Conservation (phyloP, 2,797 vertebrate genomes). For the Syndactyla subalaris region DNA sequence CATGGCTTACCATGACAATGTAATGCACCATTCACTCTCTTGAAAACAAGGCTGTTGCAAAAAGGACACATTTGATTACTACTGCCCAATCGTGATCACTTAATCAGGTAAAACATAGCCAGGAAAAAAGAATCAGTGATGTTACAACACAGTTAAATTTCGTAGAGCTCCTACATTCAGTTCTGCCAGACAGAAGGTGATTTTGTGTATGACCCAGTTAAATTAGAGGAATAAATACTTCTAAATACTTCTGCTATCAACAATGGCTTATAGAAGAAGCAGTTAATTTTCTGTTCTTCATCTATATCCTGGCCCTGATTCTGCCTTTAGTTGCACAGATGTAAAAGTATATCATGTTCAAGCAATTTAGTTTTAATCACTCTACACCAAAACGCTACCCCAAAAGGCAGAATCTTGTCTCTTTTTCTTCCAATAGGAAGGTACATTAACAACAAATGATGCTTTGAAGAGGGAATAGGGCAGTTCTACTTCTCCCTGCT, state of each 20-base stretch:
- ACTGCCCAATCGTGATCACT: background rate
- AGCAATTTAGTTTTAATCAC: background rate
- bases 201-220: background rate
- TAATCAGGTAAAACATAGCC: background rate
- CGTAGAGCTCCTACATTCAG: background rate
- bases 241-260: background rate
- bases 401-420: background rate
- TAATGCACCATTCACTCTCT: background rate
- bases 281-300: background rate
- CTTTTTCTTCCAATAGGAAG: background rate
- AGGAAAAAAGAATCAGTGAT: background rate
- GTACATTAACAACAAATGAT: background rate
- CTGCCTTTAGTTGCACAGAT: background rate
- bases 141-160: background rate
- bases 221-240: background rate
- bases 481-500: background rate
- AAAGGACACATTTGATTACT: background rate
- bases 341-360: background rate
- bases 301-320: background rate
- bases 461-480: background rate
- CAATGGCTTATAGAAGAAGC: background rate
- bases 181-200: background rate
- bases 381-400: background rate
- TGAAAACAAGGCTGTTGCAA: background rate
- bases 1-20: background rate